Conservation (phyloP, 1,140 invertebrate genomes). For the Drosophila kohkoa region DNA sequence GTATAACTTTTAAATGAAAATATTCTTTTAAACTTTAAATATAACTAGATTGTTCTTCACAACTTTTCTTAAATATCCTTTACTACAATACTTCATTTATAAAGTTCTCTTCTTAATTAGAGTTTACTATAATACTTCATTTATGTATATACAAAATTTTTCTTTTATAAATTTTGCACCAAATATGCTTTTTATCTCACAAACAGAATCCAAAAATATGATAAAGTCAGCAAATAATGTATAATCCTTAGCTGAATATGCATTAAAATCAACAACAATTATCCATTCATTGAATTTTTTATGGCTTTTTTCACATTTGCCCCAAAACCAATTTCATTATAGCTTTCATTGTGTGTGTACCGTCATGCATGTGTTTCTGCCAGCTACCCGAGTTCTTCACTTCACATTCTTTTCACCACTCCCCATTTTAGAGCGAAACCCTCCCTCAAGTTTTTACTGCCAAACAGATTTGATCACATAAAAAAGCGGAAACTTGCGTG, state of each 20-base stretch:
- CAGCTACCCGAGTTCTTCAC: neutral
- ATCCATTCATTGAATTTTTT: conserved; percentile 19
- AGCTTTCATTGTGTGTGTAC: conserved; percentile 29
- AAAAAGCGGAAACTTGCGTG: neutral
- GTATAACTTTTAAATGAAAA: too few relatives aligned
- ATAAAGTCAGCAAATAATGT: neutral
- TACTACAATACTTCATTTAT: too few relatives aligned
- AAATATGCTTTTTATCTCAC: neutral
- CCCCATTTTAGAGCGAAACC: conserved; percentile 28
- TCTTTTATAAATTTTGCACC: too few relatives aligned
- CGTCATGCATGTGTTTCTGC: conserved; percentile 10
- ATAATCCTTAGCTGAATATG: neutral
- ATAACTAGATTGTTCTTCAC: too few relatives aligned
- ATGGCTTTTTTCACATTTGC: neutral
- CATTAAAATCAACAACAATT: neutral
- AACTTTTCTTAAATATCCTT: too few relatives aligned
- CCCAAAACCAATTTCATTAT: conserved; percentile 27
- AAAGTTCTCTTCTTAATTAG: too few relatives aligned
- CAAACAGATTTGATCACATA: conserved; percentile 40
- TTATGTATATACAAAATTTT: too few relatives aligned
- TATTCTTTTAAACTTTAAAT: too few relatives aligned
- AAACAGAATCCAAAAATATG: neutral
- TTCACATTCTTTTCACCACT: conserved; percentile 5
- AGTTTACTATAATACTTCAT: too few relatives aligned
- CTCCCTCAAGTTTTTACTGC: conserved; percentile 28